phyloP scores from a whole-genome alignment of 2,797 vertebrate species.

The Menidia menidia region DNA sequence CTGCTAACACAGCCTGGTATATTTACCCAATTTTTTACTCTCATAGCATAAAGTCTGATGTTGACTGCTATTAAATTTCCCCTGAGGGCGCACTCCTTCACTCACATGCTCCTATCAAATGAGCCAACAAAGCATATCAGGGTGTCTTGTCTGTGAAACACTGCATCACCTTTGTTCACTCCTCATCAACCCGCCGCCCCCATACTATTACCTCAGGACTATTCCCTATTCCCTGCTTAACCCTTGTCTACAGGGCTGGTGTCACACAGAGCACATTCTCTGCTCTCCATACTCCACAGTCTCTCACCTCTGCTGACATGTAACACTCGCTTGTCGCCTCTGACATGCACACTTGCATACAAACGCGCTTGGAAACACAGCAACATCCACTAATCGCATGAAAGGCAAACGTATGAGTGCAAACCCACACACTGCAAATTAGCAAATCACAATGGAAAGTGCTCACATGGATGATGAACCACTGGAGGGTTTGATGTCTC shows the following conservation, averaged over 20 bases:
- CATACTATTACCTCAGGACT: constrained; percentile 79
- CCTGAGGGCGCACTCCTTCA: constrained; percentile 74
- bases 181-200: constrained; percentile 81
- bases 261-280: constrained; percentile 73
- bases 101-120: constrained; percentile 79
- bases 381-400: constrained; percentile 36
- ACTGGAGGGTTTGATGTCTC: constrained; percentile 63
- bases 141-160: constrained; percentile 80
- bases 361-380: constrained; percentile 41
- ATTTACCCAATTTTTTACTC: constrained; percentile 78
- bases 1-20: constrained; percentile 59
- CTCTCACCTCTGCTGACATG: constrained; percentile 77
- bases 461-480: constrained; percentile 56
- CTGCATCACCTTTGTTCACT: constrained; percentile 83
- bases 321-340: constrained; percentile 67
- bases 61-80: constrained; percentile 84
- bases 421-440: constrained; percentile 43
- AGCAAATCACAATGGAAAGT: constrained; percentile 41
- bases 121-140: constrained; percentile 83
- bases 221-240: constrained; percentile 82
- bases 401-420: constrained; percentile 29
- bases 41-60: constrained; percentile 74
- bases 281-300: constrained; percentile 75
- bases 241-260: constrained; percentile 77
- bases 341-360: constrained; percentile 64